Evolutionary conservation across 2,888 invertebrate species (phyloP).

Genomic region (Xanthia togata): DNA sequence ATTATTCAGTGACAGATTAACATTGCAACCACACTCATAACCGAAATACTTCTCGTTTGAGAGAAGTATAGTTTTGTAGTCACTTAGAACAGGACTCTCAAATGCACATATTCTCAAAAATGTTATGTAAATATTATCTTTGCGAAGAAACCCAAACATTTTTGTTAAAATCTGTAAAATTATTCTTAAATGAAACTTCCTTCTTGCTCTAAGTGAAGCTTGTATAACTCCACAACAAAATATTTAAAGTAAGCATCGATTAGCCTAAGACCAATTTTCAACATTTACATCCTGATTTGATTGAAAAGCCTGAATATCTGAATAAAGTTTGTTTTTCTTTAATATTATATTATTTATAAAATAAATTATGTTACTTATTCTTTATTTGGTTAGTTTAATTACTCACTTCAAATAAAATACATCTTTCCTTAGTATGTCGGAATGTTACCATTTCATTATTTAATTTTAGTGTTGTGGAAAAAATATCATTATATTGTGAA

Average conservation of each 20-base stretch:
- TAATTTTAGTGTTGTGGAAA: constrained; percentile 52
- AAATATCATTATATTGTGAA: constrained; percentile 26
- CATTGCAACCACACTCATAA: constrained; percentile 64
- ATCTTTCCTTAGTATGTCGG: constrained; percentile 39
- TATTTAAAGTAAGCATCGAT: constrained; percentile 27
- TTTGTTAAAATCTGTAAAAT: constrained; percentile 10
- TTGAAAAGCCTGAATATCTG: constrained; percentile 1
- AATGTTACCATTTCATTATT: constrained; percentile 65
- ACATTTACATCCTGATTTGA: background rate
- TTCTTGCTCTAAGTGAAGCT: constrained; percentile 22
- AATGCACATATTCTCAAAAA: constrained; percentile 16
- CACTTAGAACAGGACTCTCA: background rate
- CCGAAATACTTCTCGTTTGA: constrained; percentile 13
- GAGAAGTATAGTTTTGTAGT: background rate
- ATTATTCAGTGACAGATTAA: constrained; percentile 30
- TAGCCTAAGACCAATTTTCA: constrained; percentile 33
- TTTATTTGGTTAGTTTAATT: constrained; percentile 29
- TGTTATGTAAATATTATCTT: constrained; percentile 37
- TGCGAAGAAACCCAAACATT: background rate
- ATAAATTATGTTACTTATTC: constrained; percentile 26
- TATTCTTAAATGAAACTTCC: background rate
- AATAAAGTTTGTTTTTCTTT: constrained; percentile 2
- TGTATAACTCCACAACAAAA: constrained; percentile 20
- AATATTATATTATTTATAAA: constrained; percentile 33
- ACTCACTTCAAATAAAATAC: constrained; percentile 17